Percentiles rank a stretch among this genome's conserved stretches.
These are phyloP conservation scores for Pseudopodoces humilis DNA, from an alignment of 2,113 vertebrate genomes.

Conservation along the genomic window DNA sequence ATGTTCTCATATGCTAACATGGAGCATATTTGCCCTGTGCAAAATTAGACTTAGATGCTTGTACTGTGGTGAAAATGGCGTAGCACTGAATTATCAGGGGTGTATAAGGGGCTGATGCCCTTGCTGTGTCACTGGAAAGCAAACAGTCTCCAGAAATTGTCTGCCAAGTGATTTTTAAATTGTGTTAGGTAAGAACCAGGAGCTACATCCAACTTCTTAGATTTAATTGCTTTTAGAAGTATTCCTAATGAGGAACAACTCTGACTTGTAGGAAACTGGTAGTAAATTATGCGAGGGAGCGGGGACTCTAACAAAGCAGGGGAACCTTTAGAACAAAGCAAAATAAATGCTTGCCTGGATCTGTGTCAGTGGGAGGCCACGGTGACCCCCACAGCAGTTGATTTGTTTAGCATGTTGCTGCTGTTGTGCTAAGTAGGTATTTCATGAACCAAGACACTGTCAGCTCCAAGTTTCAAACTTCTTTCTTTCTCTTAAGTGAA, in stretches of 20 bases:
- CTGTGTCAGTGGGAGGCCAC: constrained; percentile 23
- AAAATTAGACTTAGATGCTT: background rate
- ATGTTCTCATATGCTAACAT: background rate
- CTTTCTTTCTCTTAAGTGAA: background rate
- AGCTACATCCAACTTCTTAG: background rate
- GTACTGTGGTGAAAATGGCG: background rate
- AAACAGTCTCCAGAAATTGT: background rate
- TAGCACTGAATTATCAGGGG: background rate
- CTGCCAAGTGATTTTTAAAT: background rate
- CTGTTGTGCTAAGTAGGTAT: constrained; percentile 41
- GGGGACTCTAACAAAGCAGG: background rate
- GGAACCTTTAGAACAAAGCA: constrained; percentile 49
- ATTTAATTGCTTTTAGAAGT: background rate
- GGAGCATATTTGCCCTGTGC: background rate
- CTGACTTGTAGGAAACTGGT: background rate
- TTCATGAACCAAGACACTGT: constrained; percentile 27
- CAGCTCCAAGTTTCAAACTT: background rate
- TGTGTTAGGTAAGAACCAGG: background rate
- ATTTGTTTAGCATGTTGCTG: constrained; percentile 42
- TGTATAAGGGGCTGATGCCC: background rate
- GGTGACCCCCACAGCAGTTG: constrained; percentile 16
- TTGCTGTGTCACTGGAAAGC: background rate
- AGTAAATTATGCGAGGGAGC: background rate
- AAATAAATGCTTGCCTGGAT: constrained; percentile 41
- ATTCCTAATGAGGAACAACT: background rate